These are phyloP conservation scores for Lypha dubia DNA, from an alignment of 2,888 invertebrate species.

Conservation along the genomic window DNA sequence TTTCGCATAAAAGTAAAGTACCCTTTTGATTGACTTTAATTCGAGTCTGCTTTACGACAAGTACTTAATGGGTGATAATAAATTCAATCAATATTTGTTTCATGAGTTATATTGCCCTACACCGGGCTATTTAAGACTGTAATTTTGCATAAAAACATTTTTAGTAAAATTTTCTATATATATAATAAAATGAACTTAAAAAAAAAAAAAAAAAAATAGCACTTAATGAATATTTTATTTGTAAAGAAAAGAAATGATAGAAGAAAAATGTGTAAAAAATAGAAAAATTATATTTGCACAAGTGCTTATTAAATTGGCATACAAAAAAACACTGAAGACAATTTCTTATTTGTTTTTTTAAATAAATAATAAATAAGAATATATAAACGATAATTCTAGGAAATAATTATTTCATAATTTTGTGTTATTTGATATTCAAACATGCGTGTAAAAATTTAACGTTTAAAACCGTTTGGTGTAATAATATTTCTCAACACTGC, in stretches of 20 bases:
- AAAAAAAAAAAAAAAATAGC: too few species aligned
- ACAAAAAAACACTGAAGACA: background rate
- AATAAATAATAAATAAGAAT: background rate
- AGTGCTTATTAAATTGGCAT: background rate
- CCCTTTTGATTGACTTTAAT: background rate
- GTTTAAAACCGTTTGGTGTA: too few species aligned
- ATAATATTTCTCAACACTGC: too few species aligned
- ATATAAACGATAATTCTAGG: background rate
- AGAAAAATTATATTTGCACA: slow-evolving; percentile 31
- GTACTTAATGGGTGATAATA: slow-evolving; percentile 18
- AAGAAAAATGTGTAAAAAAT: background rate
- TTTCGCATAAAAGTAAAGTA: background rate
- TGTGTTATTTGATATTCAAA: too few species aligned
- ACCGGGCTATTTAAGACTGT: background rate
- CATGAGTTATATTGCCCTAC: background rate
- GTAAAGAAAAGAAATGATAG: background rate
- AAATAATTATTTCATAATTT: background rate
- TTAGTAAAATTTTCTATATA: background rate
- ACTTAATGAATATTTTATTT: slow-evolving; percentile 5
- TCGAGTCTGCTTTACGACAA: background rate
- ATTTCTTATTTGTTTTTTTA: background rate
- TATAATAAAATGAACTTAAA: too few species aligned
- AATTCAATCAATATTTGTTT: slow-evolving; percentile 42
- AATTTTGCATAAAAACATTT: slow-evolving; percentile 5
- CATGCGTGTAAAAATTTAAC: too few species aligned